Evolutionary conservation across 1,140 invertebrate genomes (phyloP), one percentile per base, ranked within the genome.

Genomic region (Phortica variegata): DNA sequence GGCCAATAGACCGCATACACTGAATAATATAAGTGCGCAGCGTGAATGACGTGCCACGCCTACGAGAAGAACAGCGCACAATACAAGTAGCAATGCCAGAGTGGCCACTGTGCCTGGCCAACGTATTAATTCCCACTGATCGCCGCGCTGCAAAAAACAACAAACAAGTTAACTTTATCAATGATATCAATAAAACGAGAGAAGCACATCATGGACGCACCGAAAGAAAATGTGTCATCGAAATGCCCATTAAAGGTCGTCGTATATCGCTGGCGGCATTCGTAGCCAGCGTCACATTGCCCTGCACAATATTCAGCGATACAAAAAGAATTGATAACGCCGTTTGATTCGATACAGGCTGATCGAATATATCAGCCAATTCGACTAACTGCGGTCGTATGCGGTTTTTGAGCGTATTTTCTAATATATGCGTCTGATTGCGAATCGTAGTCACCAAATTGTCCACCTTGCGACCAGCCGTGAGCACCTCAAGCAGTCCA

Each of bases 1-100:
- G 33, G 90, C 90, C 50, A 93, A 84, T 42, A 95, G 78, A 20
- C 91, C 92, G 61, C 92, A 89, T 23, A 93, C 91, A 61, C 87
- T 86, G 43, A 66, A 77, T 48, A 74, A 38, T 36, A 71, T 70
- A 0, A 75, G 56, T 26, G 61, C 65, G 56, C 65, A 90, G 58
- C 90, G 81, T 2, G 88, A 91, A 75, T 91, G 88, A 55, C 88
- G 81, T 40, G 87, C 87, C 48, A 92, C 86, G 54, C 89, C 90
- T 65, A 91, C 87, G 45, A 92, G 79, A 49, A 93, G 79, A 36
- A 92, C 83, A 47, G 91, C 83, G 73, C 89, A 91, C 20, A 92
- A 82, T 18, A 91, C 83, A 44, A 91, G 83, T 36, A 92, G 81
- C 33, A 88, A 79, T 48, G 87, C 87, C 48, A 91, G 78, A 3